A percentile compares a stretch with the other conserved stretches of the same genome.
Conservation (phyloP, 2,888 invertebrate genomes). For the Mesorhabditis spiculigera region DNA sequence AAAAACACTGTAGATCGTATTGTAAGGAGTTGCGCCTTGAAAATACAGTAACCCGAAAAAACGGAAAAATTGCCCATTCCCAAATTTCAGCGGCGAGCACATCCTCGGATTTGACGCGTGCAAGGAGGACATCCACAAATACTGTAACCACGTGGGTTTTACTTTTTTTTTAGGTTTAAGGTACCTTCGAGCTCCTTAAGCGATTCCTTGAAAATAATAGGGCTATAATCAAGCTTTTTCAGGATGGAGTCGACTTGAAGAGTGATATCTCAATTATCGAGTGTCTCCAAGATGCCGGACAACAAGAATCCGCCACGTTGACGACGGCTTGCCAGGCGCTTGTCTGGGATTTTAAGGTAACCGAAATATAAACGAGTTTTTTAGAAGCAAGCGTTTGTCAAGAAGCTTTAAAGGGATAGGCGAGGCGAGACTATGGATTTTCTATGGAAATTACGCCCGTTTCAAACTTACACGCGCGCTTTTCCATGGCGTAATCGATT, state of each 20-base stretch:
- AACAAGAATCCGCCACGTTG: constrained; percentile 41
- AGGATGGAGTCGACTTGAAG: constrained; percentile 37
- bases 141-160: constrained; percentile 35
- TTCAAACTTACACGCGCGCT: neutral
- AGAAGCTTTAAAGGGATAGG: neutral
- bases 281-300: constrained; percentile 68
- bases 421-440: neutral
- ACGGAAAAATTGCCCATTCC: neutral
- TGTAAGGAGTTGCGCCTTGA: neutral
- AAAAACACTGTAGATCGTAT: too few relatives aligned
- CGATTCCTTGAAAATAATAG: neutral
- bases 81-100: constrained; percentile 10
- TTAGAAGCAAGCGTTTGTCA: too few relatives aligned
- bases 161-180: neutral
- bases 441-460: neutral
- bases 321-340: constrained; percentile 44
- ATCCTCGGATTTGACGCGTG: constrained; percentile 40
- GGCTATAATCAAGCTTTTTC: constrained; percentile 10
- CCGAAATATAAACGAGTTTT: neutral
- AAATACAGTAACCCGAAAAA: neutral
- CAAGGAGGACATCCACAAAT: constrained; percentile 47
- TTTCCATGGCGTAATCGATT: too few relatives aligned
- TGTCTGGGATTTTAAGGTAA: constrained; percentile 58
- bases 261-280: constrained; percentile 54
- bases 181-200: neutral